A percentile compares a stretch with the other conserved stretches of the same genome.
Conservation (phyloP, 2,797 vertebrate species). For the Trachops cirrhosus region DNA sequence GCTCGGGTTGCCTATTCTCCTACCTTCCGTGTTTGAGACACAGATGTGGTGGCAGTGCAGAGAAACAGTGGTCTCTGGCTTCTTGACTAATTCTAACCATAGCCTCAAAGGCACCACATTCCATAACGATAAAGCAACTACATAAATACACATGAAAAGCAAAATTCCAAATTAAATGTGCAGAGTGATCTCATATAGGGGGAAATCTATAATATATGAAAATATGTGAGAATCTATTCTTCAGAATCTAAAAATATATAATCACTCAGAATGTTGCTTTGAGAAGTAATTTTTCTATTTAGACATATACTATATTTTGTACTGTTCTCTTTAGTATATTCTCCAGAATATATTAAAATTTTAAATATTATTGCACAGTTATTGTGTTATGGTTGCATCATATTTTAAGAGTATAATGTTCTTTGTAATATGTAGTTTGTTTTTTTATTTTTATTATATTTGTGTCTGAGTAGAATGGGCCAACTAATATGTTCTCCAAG, state of each 20-base stretch:
- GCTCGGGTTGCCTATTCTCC: not conserved
- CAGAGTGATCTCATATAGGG: not conserved
- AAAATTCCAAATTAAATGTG: not conserved
- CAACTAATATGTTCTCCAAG: not conserved
- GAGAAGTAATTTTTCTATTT: slow-evolving; percentile 1
- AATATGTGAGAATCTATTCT: not conserved
- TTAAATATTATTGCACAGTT: not conserved
- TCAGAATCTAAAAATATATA: not conserved
- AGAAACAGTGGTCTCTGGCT: not conserved
- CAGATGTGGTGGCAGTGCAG: not conserved
- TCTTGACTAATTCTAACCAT: not conserved
- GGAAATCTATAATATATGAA: not conserved
- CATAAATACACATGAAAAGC: not conserved
- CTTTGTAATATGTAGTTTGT: not conserved
- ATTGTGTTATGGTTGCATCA: not conserved
- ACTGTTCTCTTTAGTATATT: not conserved
- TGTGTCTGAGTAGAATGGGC: not conserved
- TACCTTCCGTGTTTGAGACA: not conserved
- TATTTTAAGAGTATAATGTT: not conserved
- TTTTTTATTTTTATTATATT: not conserved
- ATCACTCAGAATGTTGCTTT: not conserved
- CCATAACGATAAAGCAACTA: not conserved
- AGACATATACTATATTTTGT: not conserved
- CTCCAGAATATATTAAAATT: not conserved
- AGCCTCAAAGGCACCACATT: not conserved